Evolutionary conservation across 2,113 vertebrate genomes (phyloP), one percentile per base, ranked within the genome.

Genomic region (Cephalopholis sonnerati): DNA sequence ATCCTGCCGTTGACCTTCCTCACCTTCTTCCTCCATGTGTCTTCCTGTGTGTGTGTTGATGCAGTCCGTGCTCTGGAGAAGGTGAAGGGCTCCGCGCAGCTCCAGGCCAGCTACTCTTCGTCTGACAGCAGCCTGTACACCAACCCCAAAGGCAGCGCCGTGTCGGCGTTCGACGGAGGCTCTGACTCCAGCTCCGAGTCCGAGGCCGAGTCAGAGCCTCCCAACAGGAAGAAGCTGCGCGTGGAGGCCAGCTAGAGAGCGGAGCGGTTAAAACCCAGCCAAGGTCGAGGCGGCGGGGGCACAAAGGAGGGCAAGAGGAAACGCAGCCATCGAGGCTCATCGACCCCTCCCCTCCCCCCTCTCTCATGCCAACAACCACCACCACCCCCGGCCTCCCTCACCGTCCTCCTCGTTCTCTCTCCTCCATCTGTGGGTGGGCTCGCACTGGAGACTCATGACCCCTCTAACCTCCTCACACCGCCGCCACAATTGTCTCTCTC

Each of bases 11-110:
- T 25, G 4, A 6, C 15, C n/a, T 4, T n/a, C 15, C 25, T 57
- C n/a, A 16, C 5, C 57, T 13, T 11, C 17, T 3, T 15, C 7
- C 7, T 32, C 27, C 11, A 0, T n/a, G 12, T 39, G 15, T 51
- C 0, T 29, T 6, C 13, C 22, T 24, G 9, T 12, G 17, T 10
- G 15, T 22, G 16, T 73, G 29, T 36, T 1, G 15, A 0, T 15
- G 16, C 95, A 99, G 98, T 99, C 77, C 98, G 98, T 0, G 98
- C 98, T 62, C 96, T 99, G 96, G 98, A 99, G 95, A 99, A 99
- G 82, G 97, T 98, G 81, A 98, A 97, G 90, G 98, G 98, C 51
- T 97, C 96, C 1, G 95, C 97, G 41, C 97, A 98, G 90, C 97
- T 99, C 74, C 98, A 98, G 94, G 93, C 96, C 93, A 98, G 93